A percentile compares a stretch with the other conserved stretches of the same genome.
These are phyloP conservation scores for Drosophila bocqueti DNA, from an alignment of 1,140 invertebrate genomes.

Conservation along the genomic window DNA sequence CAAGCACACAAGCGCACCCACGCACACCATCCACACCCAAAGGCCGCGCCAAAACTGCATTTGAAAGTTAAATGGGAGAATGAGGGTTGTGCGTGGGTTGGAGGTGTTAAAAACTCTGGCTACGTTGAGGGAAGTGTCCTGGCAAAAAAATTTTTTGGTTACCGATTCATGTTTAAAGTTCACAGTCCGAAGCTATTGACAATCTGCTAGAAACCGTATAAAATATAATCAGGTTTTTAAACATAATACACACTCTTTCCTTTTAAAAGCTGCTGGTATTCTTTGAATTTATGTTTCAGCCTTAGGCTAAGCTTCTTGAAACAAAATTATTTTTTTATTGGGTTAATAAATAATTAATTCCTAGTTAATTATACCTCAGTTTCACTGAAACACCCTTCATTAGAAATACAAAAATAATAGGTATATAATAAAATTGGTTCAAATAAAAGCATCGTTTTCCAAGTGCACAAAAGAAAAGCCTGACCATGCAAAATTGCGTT, in stretches of 20 bases:
- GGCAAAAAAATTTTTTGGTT: neutral
- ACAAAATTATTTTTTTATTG: too few species aligned
- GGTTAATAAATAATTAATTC: too few species aligned
- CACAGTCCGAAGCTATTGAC: neutral
- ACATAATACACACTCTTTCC: too few species aligned
- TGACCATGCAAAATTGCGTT: conserved; percentile 31
- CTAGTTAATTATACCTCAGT: too few species aligned
- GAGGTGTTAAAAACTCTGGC: neutral
- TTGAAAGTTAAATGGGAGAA: conserved; percentile 42
- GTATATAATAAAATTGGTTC: neutral
- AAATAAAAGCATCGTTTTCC: neutral
- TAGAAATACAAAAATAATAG: neutral
- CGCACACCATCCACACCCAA: conserved; percentile 11
- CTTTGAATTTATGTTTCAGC: too few species aligned
- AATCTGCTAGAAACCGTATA: neutral
- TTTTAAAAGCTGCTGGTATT: too few species aligned
- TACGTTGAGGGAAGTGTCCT: neutral
- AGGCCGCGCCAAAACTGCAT: conserved; percentile 48
- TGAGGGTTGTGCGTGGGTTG: neutral
- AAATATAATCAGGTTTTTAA: neutral
- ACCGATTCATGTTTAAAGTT: neutral
- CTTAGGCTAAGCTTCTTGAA: too few species aligned
- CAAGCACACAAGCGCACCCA: conserved; percentile 33
- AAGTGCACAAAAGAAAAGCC: conserved; percentile 17
- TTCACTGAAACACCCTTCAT: too few species aligned